Base-by-base conservation (phyloP, 2,797 vertebrate genomes). In the Tenualosa thibaudeaui region DNA sequence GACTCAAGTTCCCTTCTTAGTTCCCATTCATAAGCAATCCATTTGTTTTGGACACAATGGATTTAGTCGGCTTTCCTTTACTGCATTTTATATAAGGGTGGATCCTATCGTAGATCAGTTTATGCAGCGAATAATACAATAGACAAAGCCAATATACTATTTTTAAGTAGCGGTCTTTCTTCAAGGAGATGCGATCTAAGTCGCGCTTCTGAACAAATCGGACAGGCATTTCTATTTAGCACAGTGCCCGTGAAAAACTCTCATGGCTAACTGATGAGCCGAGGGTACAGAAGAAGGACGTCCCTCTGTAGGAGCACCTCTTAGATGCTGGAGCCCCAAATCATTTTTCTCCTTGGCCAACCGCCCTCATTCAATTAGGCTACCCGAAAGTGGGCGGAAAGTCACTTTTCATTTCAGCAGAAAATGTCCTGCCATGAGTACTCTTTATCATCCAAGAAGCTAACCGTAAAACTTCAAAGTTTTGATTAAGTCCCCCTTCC, bases 401-500 rank as follows among this genome's bases (percentile, higher is more conserved):
- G 68, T 86, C 84, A 82, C 51, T 87, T 87, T 88, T 75, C 50
- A 84, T 56, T 84, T 85, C n/a, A 82, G 50, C 56, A 84, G 81
- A 83, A 81, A 84, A 46, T 83, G 84, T 88, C 81, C 75, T 51
- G 50, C 85, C 71, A 85, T 84, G 86, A 88, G 87, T 86, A 85
- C 81, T 40, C 65, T 89, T 68, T 84, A 51, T 86, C 82, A 83
- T 85, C 81, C 54, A 88, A 82, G 82, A 88, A 82, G 82, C 86
- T 50, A 85, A 83, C 86, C 50, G 84, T 62, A 83, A 86, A 85
- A 58, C 78, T 65, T 83, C 46, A 88, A 81, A 84, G 40, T 54
- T 89, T 88, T 87, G 87, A 88, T 89, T 84, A 88, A 86, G 13
- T 50, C 24, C 22, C 83, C 83, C 71, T 84, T 85, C 81, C 62